Conservation (phyloP, 2,797 vertebrate genomes). For the Platyrinchus mystaceus region DNA sequence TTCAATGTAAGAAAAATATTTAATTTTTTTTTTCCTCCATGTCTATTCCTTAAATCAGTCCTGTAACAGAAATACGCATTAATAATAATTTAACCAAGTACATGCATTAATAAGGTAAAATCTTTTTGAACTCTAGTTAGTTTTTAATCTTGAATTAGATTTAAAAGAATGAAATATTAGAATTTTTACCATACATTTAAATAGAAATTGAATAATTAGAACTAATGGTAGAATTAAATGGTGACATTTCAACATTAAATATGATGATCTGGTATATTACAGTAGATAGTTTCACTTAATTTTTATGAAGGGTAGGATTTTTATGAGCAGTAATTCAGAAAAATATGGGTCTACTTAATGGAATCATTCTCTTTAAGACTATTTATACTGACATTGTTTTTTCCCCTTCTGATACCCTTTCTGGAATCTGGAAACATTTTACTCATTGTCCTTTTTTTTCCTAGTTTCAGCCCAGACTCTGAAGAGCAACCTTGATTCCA, state of each 20-base stretch:
- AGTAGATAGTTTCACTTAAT: constrained; percentile 68
- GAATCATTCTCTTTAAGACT: constrained; percentile 56
- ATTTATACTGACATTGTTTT: background rate
- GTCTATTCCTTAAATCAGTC: constrained; percentile 70
- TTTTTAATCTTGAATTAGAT: constrained; percentile 81
- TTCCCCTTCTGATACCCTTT: background rate
- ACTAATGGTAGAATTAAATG: constrained; percentile 79
- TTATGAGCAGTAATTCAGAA: constrained; percentile 76
- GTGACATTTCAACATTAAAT: constrained; percentile 79
- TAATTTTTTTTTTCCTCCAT: background rate
- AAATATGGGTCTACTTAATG: constrained; percentile 70
- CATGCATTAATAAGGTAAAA: constrained; percentile 56
- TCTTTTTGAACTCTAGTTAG: constrained; percentile 72
- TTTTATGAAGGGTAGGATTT: constrained; percentile 69
- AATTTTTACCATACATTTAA: constrained; percentile 81
- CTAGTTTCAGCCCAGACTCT: constrained; percentile 94
- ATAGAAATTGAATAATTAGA: constrained; percentile 78
- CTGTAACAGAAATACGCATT: constrained; percentile 63
- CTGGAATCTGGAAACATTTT: background rate
- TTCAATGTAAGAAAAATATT: constrained; percentile 53
- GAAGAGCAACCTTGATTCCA: constrained; percentile 87
- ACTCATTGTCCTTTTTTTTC: background rate
- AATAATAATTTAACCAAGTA: constrained; percentile 69
- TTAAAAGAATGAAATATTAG: constrained; percentile 82
- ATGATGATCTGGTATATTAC: constrained; percentile 78